Base-by-base conservation (phyloP, 2,113 vertebrate genomes). In the Psammodynastes pulverulentus region DNA sequence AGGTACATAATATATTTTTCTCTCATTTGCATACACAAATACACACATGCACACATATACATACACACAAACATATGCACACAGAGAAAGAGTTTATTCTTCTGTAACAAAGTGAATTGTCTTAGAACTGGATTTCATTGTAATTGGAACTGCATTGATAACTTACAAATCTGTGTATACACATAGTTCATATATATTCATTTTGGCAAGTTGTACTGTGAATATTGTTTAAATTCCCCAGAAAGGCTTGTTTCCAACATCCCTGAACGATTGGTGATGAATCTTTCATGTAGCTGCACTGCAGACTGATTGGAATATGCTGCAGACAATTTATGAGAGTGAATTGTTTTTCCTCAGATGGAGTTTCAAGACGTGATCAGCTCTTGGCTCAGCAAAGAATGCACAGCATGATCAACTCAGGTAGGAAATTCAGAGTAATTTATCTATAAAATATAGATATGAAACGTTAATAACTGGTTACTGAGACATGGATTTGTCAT, bases 261-360 rank as follows among this genome's bases (percentile, higher is more conserved):
- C 98, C 97, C 93, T 97, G 97, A 97, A 92, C 97, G 94, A 97
- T 96, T 98, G 97, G 97, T 94, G 97, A 98, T 98, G 97, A 97
- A 95, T 97, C 97, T 97, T 97, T 97, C 95, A 86, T 97, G 98
- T 97, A 97, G 97, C 98, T 98, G 98, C 98, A 98, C 98, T 97
- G 97, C 97, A 98, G 97, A 97, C 97, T 98, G 98, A 98, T 96
- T 97, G 98, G 98, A 98, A 98, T 98, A 99, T 99, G 99, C 99
- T 99, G 98, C 99, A 99, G 98, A 99, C 99, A 97, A 99, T 99
- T 99, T 98, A 99, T 97, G 99, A 99, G 98, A 98, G 98, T 97
- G 99, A 99, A 98, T 99, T 98, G 96, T 99, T 98, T 99, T 98
- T 98, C 98, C 97, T 98, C 98, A 98, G 98, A 99, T 98, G 97